Percentiles rank a stretch among this genome's conserved stretches.
phyloP scores from a whole-genome alignment of 2,888 invertebrate species.

The Odontothrips loti region DNA sequence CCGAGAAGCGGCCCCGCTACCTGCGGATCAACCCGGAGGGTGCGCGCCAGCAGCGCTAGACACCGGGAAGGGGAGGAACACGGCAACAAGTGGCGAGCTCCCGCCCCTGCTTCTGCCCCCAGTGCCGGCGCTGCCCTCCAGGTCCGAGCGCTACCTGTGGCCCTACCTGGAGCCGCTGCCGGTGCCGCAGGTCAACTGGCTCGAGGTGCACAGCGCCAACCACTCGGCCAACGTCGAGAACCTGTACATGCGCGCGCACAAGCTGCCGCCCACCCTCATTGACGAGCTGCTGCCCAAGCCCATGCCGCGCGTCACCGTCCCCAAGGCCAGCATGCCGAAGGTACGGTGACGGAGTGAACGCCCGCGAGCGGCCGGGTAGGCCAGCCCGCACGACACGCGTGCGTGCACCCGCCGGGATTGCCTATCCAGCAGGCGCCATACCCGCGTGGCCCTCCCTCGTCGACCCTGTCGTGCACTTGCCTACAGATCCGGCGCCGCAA shows the following conservation, averaged over 20 bases:
- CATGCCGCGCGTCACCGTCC: background rate
- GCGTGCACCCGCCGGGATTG: too few relatives aligned
- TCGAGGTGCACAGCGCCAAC: conserved; percentile 5
- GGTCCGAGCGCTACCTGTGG: background rate
- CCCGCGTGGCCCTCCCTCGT: too few relatives aligned
- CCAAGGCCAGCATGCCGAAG: background rate
- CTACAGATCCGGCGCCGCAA: background rate
- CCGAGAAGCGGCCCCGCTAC: conserved; percentile 11
- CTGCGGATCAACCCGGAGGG: background rate
- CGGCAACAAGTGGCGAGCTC: too few relatives aligned
- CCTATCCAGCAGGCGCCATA: too few relatives aligned
- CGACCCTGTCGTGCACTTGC: too few relatives aligned
- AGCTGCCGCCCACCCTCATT: background rate
- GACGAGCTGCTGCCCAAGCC: background rate
- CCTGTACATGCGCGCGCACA: conserved; percentile 13
- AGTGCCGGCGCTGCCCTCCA: background rate
- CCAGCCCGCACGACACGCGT: too few relatives aligned
- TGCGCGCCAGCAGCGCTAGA: background rate
- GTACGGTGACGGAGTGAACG: background rate
- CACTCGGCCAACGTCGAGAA: conserved; percentile 4
- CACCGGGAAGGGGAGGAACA: too few relatives aligned
- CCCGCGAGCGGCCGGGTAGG: background rate
- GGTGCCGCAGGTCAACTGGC: conserved; percentile 11
- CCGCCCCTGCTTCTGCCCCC: background rate
- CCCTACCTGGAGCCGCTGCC: conserved; percentile 17